Percentiles rank a stretch among this genome's conserved stretches.
Evolutionary conservation across 1,140 invertebrate species (phyloP).

Genomic region (Acyrthosiphon pisum): DNA sequence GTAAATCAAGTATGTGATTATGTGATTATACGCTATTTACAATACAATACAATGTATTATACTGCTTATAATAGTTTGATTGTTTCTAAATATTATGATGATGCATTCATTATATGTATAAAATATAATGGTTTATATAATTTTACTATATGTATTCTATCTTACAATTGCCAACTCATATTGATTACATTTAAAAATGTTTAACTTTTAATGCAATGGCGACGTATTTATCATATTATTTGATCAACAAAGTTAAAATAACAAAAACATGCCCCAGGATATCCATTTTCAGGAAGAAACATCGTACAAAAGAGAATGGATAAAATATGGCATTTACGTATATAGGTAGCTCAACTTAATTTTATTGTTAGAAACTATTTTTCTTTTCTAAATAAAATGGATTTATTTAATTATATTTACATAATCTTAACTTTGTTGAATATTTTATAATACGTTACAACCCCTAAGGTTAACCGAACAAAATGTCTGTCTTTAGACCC

Average conservation of each 20-base stretch:
- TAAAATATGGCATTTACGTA: neutral
- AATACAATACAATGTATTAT: neutral
- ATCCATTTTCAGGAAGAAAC: slow-evolving; percentile 18
- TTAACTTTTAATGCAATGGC: neutral
- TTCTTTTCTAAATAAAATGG: neutral
- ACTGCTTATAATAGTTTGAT: neutral
- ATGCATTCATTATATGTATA: neutral
- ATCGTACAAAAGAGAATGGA: neutral
- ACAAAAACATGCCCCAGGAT: neutral
- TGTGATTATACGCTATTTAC: neutral
- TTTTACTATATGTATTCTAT: neutral
- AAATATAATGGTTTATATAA: neutral
- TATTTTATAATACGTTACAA: neutral
- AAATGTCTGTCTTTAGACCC: neutral
- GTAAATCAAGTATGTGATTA: neutral
- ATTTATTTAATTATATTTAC: slow-evolving; percentile 1
- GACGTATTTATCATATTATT: slow-evolving; percentile 7
- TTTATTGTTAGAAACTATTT: neutral
- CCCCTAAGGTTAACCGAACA: neutral
- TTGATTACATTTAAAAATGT: neutral
- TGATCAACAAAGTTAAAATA: slow-evolving; percentile 8
- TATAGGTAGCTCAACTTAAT: neutral
- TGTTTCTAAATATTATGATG: neutral
- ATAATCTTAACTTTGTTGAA: neutral
- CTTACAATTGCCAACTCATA: neutral